These are phyloP conservation scores for Halcyon leucocephala DNA, from an alignment of 2,797 vertebrate species.

Conservation along the genomic window DNA sequence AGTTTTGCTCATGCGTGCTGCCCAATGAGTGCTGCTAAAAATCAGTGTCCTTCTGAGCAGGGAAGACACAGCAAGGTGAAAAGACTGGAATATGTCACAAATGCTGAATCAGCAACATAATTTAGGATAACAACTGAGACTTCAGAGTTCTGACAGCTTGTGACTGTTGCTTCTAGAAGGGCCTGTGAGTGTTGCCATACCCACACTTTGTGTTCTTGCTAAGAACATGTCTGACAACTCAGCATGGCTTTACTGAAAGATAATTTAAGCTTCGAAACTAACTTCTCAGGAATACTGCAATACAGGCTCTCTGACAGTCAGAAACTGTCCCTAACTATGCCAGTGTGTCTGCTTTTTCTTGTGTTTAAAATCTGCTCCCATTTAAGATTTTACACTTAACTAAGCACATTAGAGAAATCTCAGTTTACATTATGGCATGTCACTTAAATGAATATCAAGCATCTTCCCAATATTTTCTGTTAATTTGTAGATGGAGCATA, in stretches of 20 bases:
- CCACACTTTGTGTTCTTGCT: neutral
- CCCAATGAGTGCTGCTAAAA: neutral
- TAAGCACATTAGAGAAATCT: neutral
- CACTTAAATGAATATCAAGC: neutral
- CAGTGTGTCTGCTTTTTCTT: neutral
- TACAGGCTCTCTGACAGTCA: neutral
- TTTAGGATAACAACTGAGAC: conserved; percentile 11
- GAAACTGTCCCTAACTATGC: neutral
- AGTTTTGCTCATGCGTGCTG: neutral
- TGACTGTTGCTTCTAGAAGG: neutral
- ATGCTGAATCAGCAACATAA: neutral
- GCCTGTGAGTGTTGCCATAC: neutral
- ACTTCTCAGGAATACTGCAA: neutral
- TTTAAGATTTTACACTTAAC: conserved; percentile 11
- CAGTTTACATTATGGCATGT: neutral
- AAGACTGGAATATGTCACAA: neutral
- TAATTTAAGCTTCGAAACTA: conserved; percentile 22
- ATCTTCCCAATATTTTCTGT: neutral
- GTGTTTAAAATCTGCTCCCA: neutral
- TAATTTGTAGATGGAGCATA: neutral
- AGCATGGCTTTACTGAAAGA: neutral
- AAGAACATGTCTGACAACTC: neutral
- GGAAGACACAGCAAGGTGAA: neutral
- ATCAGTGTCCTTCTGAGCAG: neutral
- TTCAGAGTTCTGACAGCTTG: neutral